Evolutionary conservation across 1,140 invertebrate genomes (phyloP), one percentile per base, ranked within the genome.

Genomic region (Cotesia glomerata): DNA sequence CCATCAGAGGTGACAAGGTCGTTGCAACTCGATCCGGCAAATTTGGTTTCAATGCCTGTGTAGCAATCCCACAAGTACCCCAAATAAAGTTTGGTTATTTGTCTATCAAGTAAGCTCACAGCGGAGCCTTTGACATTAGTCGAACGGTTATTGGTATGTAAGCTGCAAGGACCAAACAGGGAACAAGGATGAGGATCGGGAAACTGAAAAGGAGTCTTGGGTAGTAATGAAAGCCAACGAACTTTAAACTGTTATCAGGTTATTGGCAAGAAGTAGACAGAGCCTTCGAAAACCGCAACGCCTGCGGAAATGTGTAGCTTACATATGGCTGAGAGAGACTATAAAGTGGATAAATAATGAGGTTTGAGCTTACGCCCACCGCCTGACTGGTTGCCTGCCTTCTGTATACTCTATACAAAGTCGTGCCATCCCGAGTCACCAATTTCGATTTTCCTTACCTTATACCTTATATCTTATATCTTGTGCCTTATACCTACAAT

Each of bases 21-120:
- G 85, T 98, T 97, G 85, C 97, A 98, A 81, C 94, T 96, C 7
- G 97, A 98, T 16, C 96, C 97, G 70, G 97, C 96, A 84, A 99
- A 99, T 87, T 98, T 97, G 1, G 98, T 99, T 85, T 96, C 94
- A 75, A 95, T 92, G 88, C 95, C 95, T 96, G 86, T 9, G 14
- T 45, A 9, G 39, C 7, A 45, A 45, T 45, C 7, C 39, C 39
- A 45, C 39, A 13, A 61, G 14, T 73, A 66, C 7, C 36, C 39
- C 58, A 73, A 78, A 77, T 63, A 77, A 75, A 79, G 76, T 77
- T 68, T 45, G 34, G 32, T 56, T n/a, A 67, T 35, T 66, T 56
- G 16, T 35, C 26, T 56, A 8, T 35, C 26, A 26, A 26, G 26
- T 26, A 26, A 26, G 26, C 26, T 26, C 26, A 3, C n/a, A 4